phyloP scores from a whole-genome alignment of 2,888 invertebrate genomes.

The Drosophila quinaria region DNA sequence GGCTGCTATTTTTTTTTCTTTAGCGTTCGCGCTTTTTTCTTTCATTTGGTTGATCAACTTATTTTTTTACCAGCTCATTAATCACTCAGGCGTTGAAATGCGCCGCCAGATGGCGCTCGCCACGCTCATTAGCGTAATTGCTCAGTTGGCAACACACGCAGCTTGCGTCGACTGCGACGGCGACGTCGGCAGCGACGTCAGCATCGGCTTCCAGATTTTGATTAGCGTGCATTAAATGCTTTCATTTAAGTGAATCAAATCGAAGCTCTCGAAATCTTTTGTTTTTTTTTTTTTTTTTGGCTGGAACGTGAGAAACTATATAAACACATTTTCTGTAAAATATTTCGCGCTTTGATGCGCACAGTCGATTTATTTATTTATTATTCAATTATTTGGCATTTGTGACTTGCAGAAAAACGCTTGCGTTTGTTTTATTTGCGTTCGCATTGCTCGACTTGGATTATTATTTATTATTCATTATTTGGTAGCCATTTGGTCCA shows the following conservation, averaged over 20 bases:
- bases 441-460: constrained; percentile 31
- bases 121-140: constrained; percentile 74
- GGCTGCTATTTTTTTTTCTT: constrained; percentile 28
- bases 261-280: constrained; percentile 59
- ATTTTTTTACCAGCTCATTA: constrained; percentile 72
- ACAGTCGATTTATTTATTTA: constrained; percentile 71
- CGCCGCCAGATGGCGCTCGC: constrained; percentile 71
- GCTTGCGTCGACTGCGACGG: constrained; percentile 37
- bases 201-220: constrained; percentile 50
- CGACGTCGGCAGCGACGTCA: constrained; percentile 6
- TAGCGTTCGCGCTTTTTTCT: constrained; percentile 12
- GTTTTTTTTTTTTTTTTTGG: constrained; percentile 34
- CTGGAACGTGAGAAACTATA: constrained; percentile 75
- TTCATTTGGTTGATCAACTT: constrained; percentile 61
- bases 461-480: constrained; percentile 28
- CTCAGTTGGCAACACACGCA: constrained; percentile 45
- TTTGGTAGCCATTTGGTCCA: constrained; percentile 46
- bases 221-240: constrained; percentile 81
- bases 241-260: constrained; percentile 78
- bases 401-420: constrained; percentile 72
- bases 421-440: constrained; percentile 47
- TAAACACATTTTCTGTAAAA: constrained; percentile 40
- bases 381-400: constrained; percentile 76
- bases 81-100: constrained; percentile 79
- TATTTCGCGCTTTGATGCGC: constrained; percentile 78